Percentiles rank a stretch among this genome's conserved stretches.
phyloP scores from a whole-genome alignment of 2,888 invertebrate genomes.

The Lycocerus yunnanus region DNA sequence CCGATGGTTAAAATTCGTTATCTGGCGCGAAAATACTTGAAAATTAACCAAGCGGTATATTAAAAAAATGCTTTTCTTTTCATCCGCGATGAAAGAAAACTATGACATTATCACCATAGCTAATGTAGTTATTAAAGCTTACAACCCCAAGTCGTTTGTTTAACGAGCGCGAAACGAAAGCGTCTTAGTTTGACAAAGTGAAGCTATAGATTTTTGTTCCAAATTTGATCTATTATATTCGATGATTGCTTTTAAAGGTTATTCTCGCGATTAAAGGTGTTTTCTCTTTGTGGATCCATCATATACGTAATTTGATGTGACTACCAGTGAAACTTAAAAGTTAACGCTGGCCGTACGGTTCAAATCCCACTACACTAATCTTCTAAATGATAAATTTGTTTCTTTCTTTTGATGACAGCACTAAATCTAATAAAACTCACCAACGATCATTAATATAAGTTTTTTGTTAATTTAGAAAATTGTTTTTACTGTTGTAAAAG shows the following conservation, averaged over 20 bases:
- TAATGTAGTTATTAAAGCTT: constrained; percentile 24
- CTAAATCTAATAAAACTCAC: constrained; percentile 19
- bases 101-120: constrained; percentile 23
- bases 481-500: not conserved
- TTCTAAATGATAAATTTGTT: constrained; percentile 22
- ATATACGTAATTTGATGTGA: not conserved
- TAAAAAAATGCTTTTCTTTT: constrained; percentile 12
- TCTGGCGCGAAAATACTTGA: not conserved
- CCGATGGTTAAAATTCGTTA: not conserved
- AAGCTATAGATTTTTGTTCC: constrained; percentile 1
- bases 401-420: constrained; percentile 19
- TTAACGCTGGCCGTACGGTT: not conserved
- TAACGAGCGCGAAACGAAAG: constrained; percentile 35
- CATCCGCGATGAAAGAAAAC: constrained; percentile 3
- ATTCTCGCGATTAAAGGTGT: not conserved
- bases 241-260: not conserved
- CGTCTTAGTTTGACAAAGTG: constrained; percentile 13
- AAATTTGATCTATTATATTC: constrained; percentile 1
- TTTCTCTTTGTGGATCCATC: not conserved
- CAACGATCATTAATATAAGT: constrained; percentile 9
- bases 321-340: not conserved
- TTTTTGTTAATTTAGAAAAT: not conserved
- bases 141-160: constrained; percentile 34
- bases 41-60: constrained; percentile 24
- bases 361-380: constrained; percentile 18